Percentiles rank a stretch among this genome's conserved stretches.
These are phyloP conservation scores for Boleophthalmus pectinirostris DNA, from an alignment of 2,113 vertebrate genomes.

Conservation along the genomic window DNA sequence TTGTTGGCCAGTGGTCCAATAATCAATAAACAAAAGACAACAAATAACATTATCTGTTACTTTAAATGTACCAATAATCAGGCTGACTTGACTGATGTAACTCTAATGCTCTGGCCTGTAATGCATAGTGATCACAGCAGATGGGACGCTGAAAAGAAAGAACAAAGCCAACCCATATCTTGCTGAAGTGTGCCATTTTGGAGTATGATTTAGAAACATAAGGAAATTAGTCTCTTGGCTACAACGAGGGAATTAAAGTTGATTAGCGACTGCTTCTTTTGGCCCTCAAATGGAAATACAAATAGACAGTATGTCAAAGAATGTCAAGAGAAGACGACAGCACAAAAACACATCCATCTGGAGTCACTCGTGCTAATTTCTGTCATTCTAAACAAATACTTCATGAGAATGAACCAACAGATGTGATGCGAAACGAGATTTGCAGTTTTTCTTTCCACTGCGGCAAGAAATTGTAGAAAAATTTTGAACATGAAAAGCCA, in stretches of 20 bases:
- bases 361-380: conserved; percentile 12
- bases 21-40: neutral
- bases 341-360: conserved; percentile 9
- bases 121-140: conserved; percentile 34
- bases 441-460: neutral
- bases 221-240: conserved; percentile 51
- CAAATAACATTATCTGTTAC: neutral
- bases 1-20: too few relatives aligned
- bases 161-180: conserved; percentile 38
- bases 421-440: neutral
- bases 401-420: conserved; percentile 16
- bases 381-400: conserved; percentile 26
- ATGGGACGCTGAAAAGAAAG: conserved; percentile 31
- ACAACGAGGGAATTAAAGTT: conserved; percentile 35
- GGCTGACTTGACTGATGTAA: conserved; percentile 9
- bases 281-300: conserved; percentile 11
- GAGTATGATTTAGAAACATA: conserved; percentile 49
- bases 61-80: neutral
- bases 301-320: conserved; percentile 10
- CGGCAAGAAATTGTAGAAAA: neutral
- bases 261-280: conserved; percentile 41
- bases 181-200: conserved; percentile 17
- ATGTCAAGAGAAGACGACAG: conserved; percentile 14
- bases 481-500: conserved; percentile 10
- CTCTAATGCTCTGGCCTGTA: conserved; percentile 12